These are phyloP conservation scores for Ciconia boyciana DNA, from an alignment of 2,113 vertebrate genomes.

Conservation along the genomic window DNA sequence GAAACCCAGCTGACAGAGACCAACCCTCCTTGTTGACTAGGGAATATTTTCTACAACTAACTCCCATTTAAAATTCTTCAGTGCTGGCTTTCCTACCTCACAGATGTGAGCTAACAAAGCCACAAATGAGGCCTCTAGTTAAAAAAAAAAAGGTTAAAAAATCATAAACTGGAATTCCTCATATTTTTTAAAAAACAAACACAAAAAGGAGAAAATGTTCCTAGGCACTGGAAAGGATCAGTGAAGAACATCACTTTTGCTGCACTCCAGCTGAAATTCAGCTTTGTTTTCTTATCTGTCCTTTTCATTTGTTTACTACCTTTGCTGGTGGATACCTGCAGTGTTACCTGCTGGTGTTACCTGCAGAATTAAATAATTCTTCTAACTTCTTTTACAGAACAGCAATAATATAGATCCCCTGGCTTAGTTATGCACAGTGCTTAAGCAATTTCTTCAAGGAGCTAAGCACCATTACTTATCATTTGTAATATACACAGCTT, in stretches of 20 bases:
- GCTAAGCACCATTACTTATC: background rate
- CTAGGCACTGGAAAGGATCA: background rate
- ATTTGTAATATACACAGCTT: background rate
- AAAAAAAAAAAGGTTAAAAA: background rate
- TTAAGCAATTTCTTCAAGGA: background rate
- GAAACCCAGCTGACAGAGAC: background rate
- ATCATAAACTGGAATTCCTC: background rate
- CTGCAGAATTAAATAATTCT: background rate
- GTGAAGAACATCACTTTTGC: background rate
- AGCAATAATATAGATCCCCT: background rate
- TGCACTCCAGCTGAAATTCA: background rate
- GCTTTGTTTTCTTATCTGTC: background rate
- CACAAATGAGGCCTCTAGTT: background rate
- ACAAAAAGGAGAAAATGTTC: background rate
- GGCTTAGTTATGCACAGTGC: background rate
- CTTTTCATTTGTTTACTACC: background rate
- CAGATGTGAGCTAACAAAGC: background rate
- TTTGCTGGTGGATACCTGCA: background rate
- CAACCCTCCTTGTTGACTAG: background rate
- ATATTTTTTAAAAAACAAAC: background rate
- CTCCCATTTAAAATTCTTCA: background rate
- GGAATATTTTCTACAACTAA: background rate
- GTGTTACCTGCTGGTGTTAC: background rate
- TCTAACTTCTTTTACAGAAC: background rate
- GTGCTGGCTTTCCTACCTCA: background rate